phyloP scores from a whole-genome alignment of 2,113 vertebrate species.

The Cheilinus undulatus region DNA sequence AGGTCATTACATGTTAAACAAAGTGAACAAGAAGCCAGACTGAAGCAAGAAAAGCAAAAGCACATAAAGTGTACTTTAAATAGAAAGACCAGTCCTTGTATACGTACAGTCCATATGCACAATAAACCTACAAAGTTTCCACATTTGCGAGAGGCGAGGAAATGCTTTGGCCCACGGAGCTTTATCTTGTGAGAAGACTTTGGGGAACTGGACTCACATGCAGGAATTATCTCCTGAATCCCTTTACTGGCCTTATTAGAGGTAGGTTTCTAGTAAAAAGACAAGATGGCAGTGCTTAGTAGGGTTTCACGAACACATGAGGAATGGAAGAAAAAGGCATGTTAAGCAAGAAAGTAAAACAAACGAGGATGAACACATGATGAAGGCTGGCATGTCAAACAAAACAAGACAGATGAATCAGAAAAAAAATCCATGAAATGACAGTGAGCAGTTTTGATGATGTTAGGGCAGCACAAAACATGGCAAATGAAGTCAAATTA shows the following conservation, averaged over 20 bases:
- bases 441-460: neutral
- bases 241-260: slow-evolving; percentile 78
- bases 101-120: slow-evolving; percentile 13
- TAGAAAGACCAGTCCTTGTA: slow-evolving; percentile 16
- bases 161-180: slow-evolving; percentile 78
- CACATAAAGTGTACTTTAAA: neutral
- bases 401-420: neutral
- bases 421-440: slow-evolving; percentile 2
- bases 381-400: neutral
- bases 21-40: neutral
- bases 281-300: slow-evolving; percentile 74
- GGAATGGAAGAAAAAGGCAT: slow-evolving; percentile 24
- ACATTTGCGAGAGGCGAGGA: slow-evolving; percentile 73
- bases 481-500: neutral
- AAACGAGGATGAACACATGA: no score
- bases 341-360: neutral
- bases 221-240: slow-evolving; percentile 67
- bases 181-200: slow-evolving; percentile 69
- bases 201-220: slow-evolving; percentile 65
- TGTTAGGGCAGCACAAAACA: slow-evolving; percentile 1
- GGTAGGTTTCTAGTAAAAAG: slow-evolving; percentile 77
- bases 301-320: slow-evolving; percentile 48
- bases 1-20: slow-evolving; percentile 5
- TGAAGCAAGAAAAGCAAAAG: slow-evolving; percentile 29
- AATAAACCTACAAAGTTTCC: slow-evolving; percentile 73